Conservation (phyloP, 2,888 invertebrate genomes). For the Apodemia mormo region DNA sequence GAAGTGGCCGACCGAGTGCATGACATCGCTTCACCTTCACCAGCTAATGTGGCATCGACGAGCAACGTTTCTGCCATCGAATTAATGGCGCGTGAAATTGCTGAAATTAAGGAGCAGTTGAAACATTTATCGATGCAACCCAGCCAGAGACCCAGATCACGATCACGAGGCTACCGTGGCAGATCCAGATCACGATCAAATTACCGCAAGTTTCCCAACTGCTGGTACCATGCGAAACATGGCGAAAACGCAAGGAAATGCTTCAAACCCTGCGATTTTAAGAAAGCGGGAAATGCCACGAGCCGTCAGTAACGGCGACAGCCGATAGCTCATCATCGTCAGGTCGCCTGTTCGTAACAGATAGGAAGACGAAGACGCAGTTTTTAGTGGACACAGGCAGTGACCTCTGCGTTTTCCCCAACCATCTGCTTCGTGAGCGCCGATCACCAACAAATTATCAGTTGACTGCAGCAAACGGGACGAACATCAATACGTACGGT, state of each 20-base stretch:
- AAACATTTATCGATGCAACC: not conserved
- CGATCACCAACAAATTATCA: too few species aligned
- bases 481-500: too few species aligned
- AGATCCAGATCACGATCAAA: not conserved
- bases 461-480: too few species aligned
- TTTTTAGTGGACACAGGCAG: too few species aligned
- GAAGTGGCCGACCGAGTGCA: not conserved
- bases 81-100: not conserved
- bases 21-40: not conserved
- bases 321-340: too few species aligned
- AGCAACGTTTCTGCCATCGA: not conserved
- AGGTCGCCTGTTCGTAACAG: too few species aligned
- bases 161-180: not conserved
- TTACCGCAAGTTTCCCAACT: not conserved
- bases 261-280: too few species aligned
- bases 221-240: constrained; percentile 8
- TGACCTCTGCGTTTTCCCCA: too few species aligned
- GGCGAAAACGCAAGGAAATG: not conserved
- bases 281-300: too few species aligned
- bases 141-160: not conserved
- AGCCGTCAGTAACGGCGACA: too few species aligned
- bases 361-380: too few species aligned
- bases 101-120: not conserved
- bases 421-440: too few species aligned
- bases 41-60: not conserved